phyloP scores from a whole-genome alignment of 2,888 invertebrate species.

The Heliconius ismenius region DNA sequence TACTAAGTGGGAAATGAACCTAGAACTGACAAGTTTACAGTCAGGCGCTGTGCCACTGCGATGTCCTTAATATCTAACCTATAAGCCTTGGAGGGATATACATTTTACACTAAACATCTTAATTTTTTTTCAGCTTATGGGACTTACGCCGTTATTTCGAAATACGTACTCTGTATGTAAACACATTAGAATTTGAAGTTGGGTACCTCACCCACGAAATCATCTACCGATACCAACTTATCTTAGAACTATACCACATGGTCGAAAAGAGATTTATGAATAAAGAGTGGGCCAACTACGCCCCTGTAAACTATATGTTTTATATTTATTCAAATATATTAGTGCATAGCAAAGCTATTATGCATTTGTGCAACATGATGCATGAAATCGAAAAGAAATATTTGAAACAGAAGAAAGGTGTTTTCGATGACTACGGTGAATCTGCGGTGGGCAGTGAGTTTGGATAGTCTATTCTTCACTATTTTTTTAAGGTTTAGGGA shows the following conservation, averaged over 20 bases:
- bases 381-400: constrained; percentile 54
- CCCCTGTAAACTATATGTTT: constrained; percentile 45
- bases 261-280: constrained; percentile 36
- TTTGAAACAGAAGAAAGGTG: constrained; percentile 21
- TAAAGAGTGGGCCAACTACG: constrained; percentile 16
- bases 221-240: constrained; percentile 51
- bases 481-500: background rate
- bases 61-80: no score
- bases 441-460: background rate
- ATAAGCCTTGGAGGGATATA: no score
- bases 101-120: background rate
- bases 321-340: constrained; percentile 53
- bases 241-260: constrained; percentile 54
- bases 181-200: constrained; percentile 53
- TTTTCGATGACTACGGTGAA: constrained; percentile 32
- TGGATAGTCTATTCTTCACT: background rate
- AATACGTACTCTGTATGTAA: constrained; percentile 46
- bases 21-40: no score
- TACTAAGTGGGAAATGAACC: no score
- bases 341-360: constrained; percentile 47
- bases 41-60: no score
- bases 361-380: constrained; percentile 57
- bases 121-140: constrained; percentile 42
- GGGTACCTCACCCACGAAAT: constrained; percentile 56
- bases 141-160: constrained; percentile 46